Evolutionary conservation across 2,888 invertebrate genomes (phyloP).

Genomic region (Rosalia funebris): DNA sequence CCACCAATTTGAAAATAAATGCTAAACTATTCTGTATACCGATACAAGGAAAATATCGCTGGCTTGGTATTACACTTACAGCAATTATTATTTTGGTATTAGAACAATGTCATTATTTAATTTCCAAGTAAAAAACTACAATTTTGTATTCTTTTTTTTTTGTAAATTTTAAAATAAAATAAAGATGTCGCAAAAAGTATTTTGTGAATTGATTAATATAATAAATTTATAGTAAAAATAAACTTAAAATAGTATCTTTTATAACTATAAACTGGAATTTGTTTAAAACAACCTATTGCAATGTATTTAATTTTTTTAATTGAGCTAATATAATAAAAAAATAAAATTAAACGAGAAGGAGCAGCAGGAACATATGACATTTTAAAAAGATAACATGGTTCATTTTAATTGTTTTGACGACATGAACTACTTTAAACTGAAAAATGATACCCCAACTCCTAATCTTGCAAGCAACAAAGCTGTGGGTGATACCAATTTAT

Average conservation of each 20-base stretch:
- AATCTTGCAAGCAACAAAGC: conserved; percentile 60
- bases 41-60: conserved; percentile 76
- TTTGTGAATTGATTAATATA: no score
- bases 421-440: conserved; percentile 59
- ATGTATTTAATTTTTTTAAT: background rate
- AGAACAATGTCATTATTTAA: conserved; percentile 67
- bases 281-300: conserved; percentile 41
- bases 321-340: conserved; percentile 16
- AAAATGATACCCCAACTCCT: conserved; percentile 61
- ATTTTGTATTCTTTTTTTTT: no score
- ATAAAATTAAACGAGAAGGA: conserved; percentile 1
- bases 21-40: conserved; percentile 81
- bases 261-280: conserved; percentile 51
- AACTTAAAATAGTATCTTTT: conserved; percentile 59
- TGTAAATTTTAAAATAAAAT: no score
- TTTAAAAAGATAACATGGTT: conserved; percentile 19
- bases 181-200: no score
- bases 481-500: conserved; percentile 58
- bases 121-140: conserved; percentile 1
- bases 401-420: conserved; percentile 33
- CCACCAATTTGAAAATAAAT: conserved; percentile 77
- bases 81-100: conserved; percentile 72
- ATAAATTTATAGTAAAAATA: conserved; percentile 52
- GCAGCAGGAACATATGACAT: conserved; percentile 19
- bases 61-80: conserved; percentile 70